phyloP scores from a whole-genome alignment of 2,113 vertebrate species.

The Gadus macrocephalus region DNA sequence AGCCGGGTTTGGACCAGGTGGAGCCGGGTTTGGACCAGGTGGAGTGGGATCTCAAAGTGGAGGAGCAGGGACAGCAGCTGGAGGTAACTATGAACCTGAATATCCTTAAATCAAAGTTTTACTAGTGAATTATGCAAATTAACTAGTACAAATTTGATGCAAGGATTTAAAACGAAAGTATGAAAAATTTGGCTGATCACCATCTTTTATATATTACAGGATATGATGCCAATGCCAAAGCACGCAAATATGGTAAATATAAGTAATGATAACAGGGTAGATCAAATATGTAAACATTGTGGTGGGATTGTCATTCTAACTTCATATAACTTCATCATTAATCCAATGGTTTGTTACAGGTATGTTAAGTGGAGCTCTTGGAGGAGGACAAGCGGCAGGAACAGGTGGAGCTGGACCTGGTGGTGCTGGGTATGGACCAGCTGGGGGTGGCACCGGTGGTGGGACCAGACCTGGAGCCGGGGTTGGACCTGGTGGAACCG shows the following conservation, averaged over 20 bases:
- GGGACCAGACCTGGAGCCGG: slow-evolving; percentile 6
- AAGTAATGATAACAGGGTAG: not conserved
- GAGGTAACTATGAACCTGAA: too few species aligned
- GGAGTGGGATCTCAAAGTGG: slow-evolving; percentile 15
- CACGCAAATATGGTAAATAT: not conserved
- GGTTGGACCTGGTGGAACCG: slow-evolving; percentile 26
- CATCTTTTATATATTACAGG: not conserved
- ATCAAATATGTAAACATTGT: too few species aligned
- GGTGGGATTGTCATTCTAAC: too few species aligned
- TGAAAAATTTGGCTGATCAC: too few species aligned
- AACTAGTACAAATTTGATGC: too few species aligned
- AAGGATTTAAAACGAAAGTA: too few species aligned
- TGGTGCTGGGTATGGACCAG: not conserved
- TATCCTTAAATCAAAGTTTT: too few species aligned
- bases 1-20: not conserved
- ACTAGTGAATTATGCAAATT: too few species aligned
- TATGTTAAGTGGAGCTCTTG: slow-evolving; percentile 7
- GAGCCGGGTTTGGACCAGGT: slow-evolving; percentile 16
- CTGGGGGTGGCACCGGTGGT: slow-evolving; percentile 6
- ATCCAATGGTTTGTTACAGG: not conserved
- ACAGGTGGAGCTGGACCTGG: not conserved
- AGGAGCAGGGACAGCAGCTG: slow-evolving; percentile 6
- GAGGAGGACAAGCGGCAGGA: not conserved
- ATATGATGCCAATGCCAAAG: not conserved
- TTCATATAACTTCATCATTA: too few species aligned